These are phyloP conservation scores for Spondyliosoma cantharus DNA, from an alignment of 2,797 vertebrate genomes.

Conservation along the genomic window DNA sequence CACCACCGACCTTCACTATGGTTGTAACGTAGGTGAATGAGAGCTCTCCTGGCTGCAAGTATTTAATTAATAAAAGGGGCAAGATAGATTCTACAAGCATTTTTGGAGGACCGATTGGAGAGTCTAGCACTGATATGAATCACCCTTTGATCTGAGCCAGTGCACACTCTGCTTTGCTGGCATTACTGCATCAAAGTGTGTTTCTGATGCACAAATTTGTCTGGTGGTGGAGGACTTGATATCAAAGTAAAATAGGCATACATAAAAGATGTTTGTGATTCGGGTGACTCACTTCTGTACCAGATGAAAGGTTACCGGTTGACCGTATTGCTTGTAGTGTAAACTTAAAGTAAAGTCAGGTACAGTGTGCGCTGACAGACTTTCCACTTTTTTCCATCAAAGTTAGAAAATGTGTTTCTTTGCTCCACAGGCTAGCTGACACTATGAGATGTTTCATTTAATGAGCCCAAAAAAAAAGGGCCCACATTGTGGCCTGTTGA, in stretches of 20 bases:
- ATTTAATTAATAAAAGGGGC: slow-evolving; percentile 37
- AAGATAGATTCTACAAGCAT: slow-evolving; percentile 7
- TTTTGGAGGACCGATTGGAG: slow-evolving; percentile 14
- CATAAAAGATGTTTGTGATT: slow-evolving; percentile 19
- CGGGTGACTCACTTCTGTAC: slow-evolving; percentile 1
- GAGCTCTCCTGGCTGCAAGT: neutral
- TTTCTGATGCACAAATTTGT: slow-evolving; percentile 29
- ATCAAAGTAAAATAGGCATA: slow-evolving; percentile 28
- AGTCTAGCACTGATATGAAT: slow-evolving; percentile 27
- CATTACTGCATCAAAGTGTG: slow-evolving; percentile 40
- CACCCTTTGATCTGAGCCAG: slow-evolving; percentile 48
- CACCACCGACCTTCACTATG: slow-evolving; percentile 9
- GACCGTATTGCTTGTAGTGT: neutral
- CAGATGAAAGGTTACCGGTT: neutral
- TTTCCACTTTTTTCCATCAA: neutral
- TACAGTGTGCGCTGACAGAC: neutral
- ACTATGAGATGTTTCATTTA: slow-evolving; percentile 4
- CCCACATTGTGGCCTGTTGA: neutral
- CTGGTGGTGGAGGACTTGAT: slow-evolving; percentile 15
- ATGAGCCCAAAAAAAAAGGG: neutral
- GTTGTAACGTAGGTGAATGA: slow-evolving; percentile 2
- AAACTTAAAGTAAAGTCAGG: neutral
- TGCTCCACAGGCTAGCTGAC: neutral
- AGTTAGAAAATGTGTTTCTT: neutral
- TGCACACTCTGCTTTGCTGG: slow-evolving; percentile 22